Evolutionary conservation across 2,888 invertebrate species (phyloP), one percentile per base, ranked within the genome.

Genomic region (Protophormia terraenovae): DNA sequence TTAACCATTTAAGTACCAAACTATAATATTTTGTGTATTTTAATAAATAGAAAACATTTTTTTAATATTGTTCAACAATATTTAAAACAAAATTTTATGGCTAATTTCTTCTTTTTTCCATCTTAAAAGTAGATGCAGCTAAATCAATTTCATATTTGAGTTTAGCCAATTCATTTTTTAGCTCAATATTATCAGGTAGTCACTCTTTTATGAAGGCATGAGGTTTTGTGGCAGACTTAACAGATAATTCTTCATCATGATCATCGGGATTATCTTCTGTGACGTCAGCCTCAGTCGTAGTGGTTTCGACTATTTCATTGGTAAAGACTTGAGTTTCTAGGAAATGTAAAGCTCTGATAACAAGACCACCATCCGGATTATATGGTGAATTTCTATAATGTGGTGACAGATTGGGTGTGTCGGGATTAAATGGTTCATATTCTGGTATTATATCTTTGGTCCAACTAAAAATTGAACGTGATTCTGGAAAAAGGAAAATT

Each of bases 291-390:
- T 67, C 16, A 16, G 35, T 19, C 1, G 38, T n/a, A 12, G 16
- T 1, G 1, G n/a, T 32, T 38, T 64, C n/a, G 19, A 27, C 3
- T 71, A 64, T 72, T 3, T 14, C 45, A 75, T 85, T 82, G 10
- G 75, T 84, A 81, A 92, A 92, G 47, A 92, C 88, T 87, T 91
- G 88, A 19, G 90, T 91, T 89, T 93, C 90, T 77, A 93, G 88
- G 86, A 90, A 90, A 87, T 92, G 89, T 58, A 93, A 89, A 12
- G 92, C 92, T 75, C 89, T 89, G 86, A 91, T 91, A n/a, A 93
- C 87, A 81, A 91, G 79, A 67, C 92, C 91, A 58, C 89, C 88
- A 14, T 87, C 83, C 2, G 91, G 90, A 87, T 92, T 89, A 85
- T 91, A 92, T 45, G 88, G 87, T 78, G 91, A 90, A 12, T 87